phyloP scores from a whole-genome alignment of 2,113 vertebrate genomes.

The Lasiurus borealis region DNA sequence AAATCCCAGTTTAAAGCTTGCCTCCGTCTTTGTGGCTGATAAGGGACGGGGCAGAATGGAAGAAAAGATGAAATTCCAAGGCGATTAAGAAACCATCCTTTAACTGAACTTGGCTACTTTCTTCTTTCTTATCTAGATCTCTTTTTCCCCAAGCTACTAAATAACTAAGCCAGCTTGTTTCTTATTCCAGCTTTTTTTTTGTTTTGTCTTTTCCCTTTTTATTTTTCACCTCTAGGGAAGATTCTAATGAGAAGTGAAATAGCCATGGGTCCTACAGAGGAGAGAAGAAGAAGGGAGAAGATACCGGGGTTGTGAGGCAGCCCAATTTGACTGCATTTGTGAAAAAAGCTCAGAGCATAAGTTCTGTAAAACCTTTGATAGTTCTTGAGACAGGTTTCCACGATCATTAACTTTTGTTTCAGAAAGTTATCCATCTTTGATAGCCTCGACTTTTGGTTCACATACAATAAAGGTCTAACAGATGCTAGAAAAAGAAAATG shows the following conservation, averaged over 20 bases:
- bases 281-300: not conserved
- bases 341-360: not conserved
- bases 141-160: not conserved
- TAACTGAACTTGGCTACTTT: not conserved
- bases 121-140: conserved; percentile 45
- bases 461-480: not conserved
- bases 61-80: not conserved
- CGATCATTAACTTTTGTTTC: not conserved
- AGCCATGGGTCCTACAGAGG: not conserved
- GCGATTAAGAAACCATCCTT: not conserved
- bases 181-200: not conserved
- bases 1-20: not conserved
- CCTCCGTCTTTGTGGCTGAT: not conserved
- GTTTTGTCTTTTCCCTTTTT: not conserved
- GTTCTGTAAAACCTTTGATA: not conserved
- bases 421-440: not conserved
- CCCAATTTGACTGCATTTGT: not conserved
- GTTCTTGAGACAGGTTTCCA: not conserved
- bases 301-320: rapidly evolving
- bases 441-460: not conserved
- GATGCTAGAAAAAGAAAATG: not conserved
- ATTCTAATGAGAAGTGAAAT: not conserved
- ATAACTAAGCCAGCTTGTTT: not conserved
- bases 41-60: not conserved
- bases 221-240: not conserved